Evolutionary conservation across 64 coral and sea anemone species (phyloP).

Genomic region (Pachyseris speciosa): DNA sequence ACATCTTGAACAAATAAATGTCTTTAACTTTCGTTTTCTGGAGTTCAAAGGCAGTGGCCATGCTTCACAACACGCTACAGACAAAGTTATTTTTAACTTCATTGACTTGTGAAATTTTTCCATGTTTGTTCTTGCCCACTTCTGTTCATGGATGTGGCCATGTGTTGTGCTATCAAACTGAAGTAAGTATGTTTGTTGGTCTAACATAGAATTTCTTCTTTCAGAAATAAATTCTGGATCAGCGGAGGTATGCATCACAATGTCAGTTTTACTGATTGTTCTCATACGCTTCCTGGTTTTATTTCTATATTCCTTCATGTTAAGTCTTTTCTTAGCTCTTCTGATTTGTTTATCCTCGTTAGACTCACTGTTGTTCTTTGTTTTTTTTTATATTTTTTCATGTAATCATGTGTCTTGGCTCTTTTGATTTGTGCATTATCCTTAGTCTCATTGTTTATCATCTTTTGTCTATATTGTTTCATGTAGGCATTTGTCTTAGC

Average conservation of each 20-base stretch:
- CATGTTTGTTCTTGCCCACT: constrained; percentile 59
- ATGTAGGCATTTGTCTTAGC: constrained; percentile 14
- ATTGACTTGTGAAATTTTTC: constrained; percentile 63
- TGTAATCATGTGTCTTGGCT: not conserved
- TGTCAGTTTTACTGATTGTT: not conserved
- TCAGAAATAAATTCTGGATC: not conserved
- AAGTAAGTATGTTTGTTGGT: constrained; percentile 26
- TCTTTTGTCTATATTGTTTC: constrained; percentile 8
- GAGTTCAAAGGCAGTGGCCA: constrained; percentile 35
- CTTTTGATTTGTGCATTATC: not conserved
- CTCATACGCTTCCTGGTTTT: not conserved
- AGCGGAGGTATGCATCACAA: not conserved
- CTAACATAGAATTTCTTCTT: not conserved
- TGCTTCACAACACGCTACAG: constrained; percentile 38
- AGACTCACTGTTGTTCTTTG: not conserved
- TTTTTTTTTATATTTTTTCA: not conserved
- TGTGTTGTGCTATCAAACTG: constrained; percentile 19
- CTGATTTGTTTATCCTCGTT: not conserved
- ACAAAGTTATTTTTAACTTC: constrained; percentile 36
- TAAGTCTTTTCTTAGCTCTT: not conserved
- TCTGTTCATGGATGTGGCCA: constrained; percentile 51
- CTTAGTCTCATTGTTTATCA: not conserved
- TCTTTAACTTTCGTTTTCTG: not conserved
- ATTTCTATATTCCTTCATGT: not conserved
- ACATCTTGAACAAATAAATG: constrained; percentile 64